Base-by-base conservation (phyloP, 2,113 vertebrate species). In the Brachionichthys hirsutus region DNA sequence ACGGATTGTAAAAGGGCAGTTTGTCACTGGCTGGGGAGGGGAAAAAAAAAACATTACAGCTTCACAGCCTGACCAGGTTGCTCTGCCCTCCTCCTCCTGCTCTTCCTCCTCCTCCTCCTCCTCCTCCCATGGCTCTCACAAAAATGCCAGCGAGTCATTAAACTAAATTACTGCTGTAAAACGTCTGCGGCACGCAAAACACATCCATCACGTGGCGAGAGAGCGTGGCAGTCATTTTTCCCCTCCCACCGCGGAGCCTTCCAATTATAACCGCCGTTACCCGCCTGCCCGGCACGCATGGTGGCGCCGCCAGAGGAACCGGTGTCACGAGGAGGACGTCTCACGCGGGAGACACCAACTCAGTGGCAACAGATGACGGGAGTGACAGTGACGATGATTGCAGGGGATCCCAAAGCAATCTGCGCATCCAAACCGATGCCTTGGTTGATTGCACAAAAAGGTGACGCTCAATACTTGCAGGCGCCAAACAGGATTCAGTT, bases 161-260 rank as follows among this genome's bases (percentile, higher is more conserved):
- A 85, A 79, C 50, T 66, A 79, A 84, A 86, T 83, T 77, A 82
- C 80, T 72, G 73, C 75, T 70, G 48, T 74, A 73, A 78, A 88
- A 83, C 54, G 62, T 81, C 56, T 72, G 67, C 44, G 72, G 70
- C 62, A 46, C n/a, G 9, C 64, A 43, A 67, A 77, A 75, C 68
- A 61, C 69, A 85, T 85, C 63, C 62, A 81, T 90, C 82, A 77
- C 46, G 2, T 48, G 52, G 63, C 6, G 22, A 67, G 49, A 59
- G 68, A 75, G 65, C 40, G 12, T 54, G 45, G 42, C 58, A 40
- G 54, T 16, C 9, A 5, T 42, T 54, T n/a, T n/a, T n/a, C n/a
- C 67, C 78, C 20, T 1, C 73, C 74, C 49, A 22, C 60, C 2
- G 1, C 19, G 54, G 59, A 30, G 40, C 55, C 59, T 22, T 65